These are phyloP conservation scores for Ophion ellenae DNA, from an alignment of 2,888 invertebrate species.

Conservation along the genomic window DNA sequence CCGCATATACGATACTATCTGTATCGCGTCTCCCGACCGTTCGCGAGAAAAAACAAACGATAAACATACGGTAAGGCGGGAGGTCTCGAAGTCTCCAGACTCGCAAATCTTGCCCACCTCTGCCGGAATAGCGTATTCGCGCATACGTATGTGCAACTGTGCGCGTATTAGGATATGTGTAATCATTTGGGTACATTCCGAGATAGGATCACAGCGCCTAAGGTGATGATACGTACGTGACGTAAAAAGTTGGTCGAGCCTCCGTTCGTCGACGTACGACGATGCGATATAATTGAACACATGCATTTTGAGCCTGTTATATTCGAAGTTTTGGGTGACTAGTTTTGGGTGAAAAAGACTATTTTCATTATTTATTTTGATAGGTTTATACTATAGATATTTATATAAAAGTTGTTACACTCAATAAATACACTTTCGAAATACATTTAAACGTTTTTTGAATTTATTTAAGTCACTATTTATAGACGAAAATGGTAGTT, in stretches of 20 bases:
- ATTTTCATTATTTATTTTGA: too few species aligned
- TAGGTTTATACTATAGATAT: too few species aligned
- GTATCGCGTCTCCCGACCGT: background rate
- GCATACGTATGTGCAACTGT: background rate
- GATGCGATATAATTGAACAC: background rate
- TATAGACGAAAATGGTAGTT: too few species aligned
- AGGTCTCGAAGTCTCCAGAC: background rate
- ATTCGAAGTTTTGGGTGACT: too few species aligned
- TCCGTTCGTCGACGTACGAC: background rate
- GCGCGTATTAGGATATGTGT: background rate
- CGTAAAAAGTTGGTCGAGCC: constrained; percentile 22
- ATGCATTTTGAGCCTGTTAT: too few species aligned
- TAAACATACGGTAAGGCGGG: background rate
- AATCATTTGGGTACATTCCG: background rate
- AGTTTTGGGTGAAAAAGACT: too few species aligned
- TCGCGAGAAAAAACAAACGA: background rate
- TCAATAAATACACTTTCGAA: too few species aligned
- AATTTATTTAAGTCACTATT: too few species aligned
- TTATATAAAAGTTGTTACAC: too few species aligned
- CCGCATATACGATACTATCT: background rate
- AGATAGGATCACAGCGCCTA: background rate
- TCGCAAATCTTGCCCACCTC: too few species aligned
- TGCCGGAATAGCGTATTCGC: too few species aligned
- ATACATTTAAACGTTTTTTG: too few species aligned
- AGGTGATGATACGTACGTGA: background rate